These are phyloP conservation scores for Ypsolopha sequella DNA, from an alignment of 2,888 invertebrate species.

Conservation along the genomic window DNA sequence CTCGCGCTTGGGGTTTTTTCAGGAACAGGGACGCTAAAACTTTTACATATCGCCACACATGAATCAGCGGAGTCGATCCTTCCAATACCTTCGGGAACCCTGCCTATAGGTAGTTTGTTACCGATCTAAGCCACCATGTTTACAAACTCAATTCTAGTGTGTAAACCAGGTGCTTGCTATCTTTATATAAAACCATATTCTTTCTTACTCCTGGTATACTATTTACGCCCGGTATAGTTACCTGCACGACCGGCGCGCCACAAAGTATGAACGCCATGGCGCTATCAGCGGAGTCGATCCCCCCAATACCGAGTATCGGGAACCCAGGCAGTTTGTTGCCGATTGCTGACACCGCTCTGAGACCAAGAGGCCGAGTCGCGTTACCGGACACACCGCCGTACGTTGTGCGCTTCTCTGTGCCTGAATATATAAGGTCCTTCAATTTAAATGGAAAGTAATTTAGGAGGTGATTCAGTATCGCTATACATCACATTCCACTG, in stretches of 20 bases:
- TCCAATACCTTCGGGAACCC: constrained; percentile 94
- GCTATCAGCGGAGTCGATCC: constrained; percentile 96
- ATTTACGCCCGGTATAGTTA: constrained; percentile 25
- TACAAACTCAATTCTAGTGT: too few relatives aligned
- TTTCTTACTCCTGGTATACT: too few relatives aligned
- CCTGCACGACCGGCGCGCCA: constrained; percentile 94
- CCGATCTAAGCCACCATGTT: constrained; percentile 84
- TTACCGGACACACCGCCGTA: constrained; percentile 96
- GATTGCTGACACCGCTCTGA: constrained; percentile 92
- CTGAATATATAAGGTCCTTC: too few relatives aligned
- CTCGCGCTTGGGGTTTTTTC: too few relatives aligned
- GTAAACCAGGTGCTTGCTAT: too few relatives aligned
- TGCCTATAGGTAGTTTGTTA: constrained; percentile 83
- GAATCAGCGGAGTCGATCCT: constrained; percentile 99
- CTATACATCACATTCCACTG: too few relatives aligned
- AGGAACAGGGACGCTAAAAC: too few relatives aligned
- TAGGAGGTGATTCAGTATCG: too few relatives aligned
- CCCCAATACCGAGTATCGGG: constrained; percentile 96
- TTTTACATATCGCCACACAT: too few relatives aligned
- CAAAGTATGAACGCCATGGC: constrained; percentile 95
- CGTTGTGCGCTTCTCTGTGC: constrained; percentile 82
- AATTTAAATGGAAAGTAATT: too few relatives aligned
- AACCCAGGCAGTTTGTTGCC: constrained; percentile 87
- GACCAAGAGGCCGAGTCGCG: constrained; percentile 94
- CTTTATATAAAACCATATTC: too few relatives aligned